Conservation (phyloP, 2,888 invertebrate genomes). For the Augiades crinisus region DNA sequence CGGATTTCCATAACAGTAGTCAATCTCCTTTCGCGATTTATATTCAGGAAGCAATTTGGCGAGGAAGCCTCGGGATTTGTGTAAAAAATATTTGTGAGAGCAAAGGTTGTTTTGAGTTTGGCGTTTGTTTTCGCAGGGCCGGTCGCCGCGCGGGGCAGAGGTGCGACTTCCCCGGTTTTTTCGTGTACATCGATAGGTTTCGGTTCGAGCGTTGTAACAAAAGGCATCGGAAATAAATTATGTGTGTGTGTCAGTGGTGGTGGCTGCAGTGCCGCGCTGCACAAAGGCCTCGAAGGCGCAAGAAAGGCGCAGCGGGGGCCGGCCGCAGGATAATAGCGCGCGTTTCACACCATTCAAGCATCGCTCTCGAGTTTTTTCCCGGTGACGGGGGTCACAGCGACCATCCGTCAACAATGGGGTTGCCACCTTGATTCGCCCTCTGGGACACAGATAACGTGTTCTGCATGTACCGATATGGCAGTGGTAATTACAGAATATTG, state of each 20-base stretch:
- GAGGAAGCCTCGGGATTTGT: slow-evolving; percentile 36
- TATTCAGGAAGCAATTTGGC: slow-evolving; percentile 57
- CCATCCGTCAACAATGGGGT: slow-evolving; percentile 48
- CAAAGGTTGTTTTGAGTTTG: slow-evolving; percentile 11
- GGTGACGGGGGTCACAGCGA: slow-evolving; percentile 55
- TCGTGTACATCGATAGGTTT: slow-evolving; percentile 28
- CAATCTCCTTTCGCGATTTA: slow-evolving; percentile 45
- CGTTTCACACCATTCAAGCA: slow-evolving; percentile 67
- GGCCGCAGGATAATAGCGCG: slow-evolving; percentile 51
- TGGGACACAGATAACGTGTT: not conserved
- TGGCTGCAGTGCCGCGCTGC: slow-evolving; percentile 35
- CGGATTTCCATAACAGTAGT: slow-evolving; percentile 55
- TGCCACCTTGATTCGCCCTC: slow-evolving; percentile 12
- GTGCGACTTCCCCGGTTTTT: slow-evolving; percentile 15
- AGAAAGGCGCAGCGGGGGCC: slow-evolving; percentile 67
- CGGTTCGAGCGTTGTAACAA: slow-evolving; percentile 32
- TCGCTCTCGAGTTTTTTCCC: slow-evolving; percentile 52
- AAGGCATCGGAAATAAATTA: slow-evolving; percentile 42
- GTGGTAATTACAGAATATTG: no score
- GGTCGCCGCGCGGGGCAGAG: slow-evolving; percentile 18
- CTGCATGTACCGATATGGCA: no score
- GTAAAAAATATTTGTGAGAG: slow-evolving; percentile 34
- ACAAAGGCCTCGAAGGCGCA: slow-evolving; percentile 47
- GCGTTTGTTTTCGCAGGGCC: slow-evolving; percentile 36
- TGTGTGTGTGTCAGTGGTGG: slow-evolving; percentile 38